Percentiles rank a stretch among this genome's conserved stretches.
These are phyloP conservation scores for Apomyelois bistriatella DNA, from an alignment of 2,888 invertebrate species.

Conservation along the genomic window DNA sequence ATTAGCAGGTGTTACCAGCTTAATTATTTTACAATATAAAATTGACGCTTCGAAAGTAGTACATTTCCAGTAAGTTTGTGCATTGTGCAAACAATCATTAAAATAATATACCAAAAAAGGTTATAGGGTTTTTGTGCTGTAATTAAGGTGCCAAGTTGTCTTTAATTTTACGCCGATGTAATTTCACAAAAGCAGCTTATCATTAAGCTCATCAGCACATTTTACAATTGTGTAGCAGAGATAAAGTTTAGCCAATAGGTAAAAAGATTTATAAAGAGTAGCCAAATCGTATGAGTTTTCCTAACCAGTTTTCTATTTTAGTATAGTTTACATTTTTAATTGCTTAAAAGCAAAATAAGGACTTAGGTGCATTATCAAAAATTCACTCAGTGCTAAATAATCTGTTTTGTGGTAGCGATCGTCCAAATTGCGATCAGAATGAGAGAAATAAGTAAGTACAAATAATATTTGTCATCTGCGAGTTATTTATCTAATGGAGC, in stretches of 20 bases:
- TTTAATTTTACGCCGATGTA: neutral
- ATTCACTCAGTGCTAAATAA: too few species aligned
- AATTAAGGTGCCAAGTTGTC: neutral
- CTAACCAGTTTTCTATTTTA: too few species aligned
- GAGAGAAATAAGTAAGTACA: too few species aligned
- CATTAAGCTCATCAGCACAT: conserved; percentile 7
- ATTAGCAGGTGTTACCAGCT: conserved; percentile 39
- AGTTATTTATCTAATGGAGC: conserved; percentile 27
- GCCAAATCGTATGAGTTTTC: too few species aligned
- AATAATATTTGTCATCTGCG: conserved; percentile 8
- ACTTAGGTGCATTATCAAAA: too few species aligned
- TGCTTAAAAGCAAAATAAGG: too few species aligned
- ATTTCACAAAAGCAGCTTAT: conserved; percentile 15
- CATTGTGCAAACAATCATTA: conserved; percentile 25
- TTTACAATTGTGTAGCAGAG: neutral
- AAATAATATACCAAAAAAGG: conserved; percentile 24
- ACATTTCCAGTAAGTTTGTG: conserved; percentile 23
- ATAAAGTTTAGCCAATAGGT: too few species aligned
- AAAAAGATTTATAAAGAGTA: too few species aligned
- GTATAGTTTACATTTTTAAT: too few species aligned
- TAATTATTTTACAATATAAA: conserved; percentile 46
- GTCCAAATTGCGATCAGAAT: too few species aligned
- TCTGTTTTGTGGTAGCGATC: too few species aligned
- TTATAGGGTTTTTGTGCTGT: conserved; percentile 11
- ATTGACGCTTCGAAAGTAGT: conserved; percentile 33